Percentiles rank a stretch among this genome's conserved stretches.
phyloP scores from a whole-genome alignment of 2,797 vertebrate species.

The Buphagus erythrorhynchus region DNA sequence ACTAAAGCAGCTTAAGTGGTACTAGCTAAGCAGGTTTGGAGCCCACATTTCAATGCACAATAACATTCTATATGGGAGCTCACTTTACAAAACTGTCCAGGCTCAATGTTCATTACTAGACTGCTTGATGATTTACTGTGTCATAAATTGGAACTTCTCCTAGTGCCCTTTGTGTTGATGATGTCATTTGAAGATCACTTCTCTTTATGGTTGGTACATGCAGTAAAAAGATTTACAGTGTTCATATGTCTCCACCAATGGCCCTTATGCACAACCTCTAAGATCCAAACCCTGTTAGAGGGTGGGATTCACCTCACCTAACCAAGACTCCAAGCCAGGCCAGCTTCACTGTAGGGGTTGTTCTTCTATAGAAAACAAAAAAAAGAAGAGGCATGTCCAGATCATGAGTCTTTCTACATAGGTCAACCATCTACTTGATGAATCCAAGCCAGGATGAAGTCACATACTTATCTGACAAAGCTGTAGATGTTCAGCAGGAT shows the following conservation, averaged over 20 bases:
- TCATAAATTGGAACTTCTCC: conserved; percentile 47
- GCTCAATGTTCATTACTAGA: conserved; percentile 38
- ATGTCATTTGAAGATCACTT: conserved; percentile 61
- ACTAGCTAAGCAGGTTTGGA: conserved; percentile 17
- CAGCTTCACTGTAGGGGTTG: background rate
- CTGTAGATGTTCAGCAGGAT: background rate
- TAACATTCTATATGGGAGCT: background rate
- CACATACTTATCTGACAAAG: background rate
- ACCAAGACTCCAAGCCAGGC: background rate
- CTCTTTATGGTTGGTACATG: conserved; percentile 17
- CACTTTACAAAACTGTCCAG: conserved; percentile 10
- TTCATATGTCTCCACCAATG: background rate
- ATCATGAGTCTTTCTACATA: background rate
- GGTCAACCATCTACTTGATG: background rate
- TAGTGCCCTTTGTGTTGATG: conserved; percentile 60
- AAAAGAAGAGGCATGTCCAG: background rate
- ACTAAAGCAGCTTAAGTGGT: conserved; percentile 35
- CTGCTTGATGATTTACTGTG: conserved; percentile 46
- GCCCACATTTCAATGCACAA: conserved; percentile 24
- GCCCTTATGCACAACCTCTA: background rate
- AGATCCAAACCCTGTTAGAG: background rate
- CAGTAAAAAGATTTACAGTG: background rate
- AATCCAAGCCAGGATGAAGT: background rate
- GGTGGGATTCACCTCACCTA: background rate
- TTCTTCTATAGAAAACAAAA: background rate